Conservation (phyloP, 2,113 vertebrate species). For the Poeciliopsis prolifica region DNA sequence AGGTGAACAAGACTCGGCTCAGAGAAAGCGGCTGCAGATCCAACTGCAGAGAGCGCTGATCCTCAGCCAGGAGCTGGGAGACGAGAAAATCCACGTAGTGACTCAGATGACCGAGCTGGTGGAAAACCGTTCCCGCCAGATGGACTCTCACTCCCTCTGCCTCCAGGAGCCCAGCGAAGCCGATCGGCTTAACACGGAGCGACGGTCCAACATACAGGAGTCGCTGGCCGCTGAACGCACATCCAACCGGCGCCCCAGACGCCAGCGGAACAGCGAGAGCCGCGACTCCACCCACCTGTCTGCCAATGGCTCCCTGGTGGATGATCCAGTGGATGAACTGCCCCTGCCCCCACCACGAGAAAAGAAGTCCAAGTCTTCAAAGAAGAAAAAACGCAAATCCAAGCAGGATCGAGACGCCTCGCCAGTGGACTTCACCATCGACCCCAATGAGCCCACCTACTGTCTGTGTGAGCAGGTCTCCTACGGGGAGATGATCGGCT, state of each 20-base stretch:
- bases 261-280: conserved; percentile 94
- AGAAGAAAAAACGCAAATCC: conserved; percentile 94
- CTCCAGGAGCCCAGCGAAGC: conserved; percentile 87
- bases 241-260: conserved; percentile 88
- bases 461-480: conserved; percentile 96
- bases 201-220: conserved; percentile 69
- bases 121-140: conserved; percentile 94
- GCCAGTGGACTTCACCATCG: conserved; percentile 90
- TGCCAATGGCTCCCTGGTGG: conserved; percentile 87
- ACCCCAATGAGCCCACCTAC: conserved; percentile 96
- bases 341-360: conserved; percentile 88
- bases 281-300: conserved; percentile 89
- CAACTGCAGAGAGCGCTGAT: conserved; percentile 95
- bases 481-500: conserved; percentile 94
- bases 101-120: conserved; percentile 96
- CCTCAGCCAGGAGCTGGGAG: conserved; percentile 94
- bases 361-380: conserved; percentile 93
- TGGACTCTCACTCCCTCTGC: conserved; percentile 91
- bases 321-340: conserved; percentile 84
- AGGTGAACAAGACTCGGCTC: conserved; percentile 87
- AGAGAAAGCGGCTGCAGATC: conserved; percentile 92
- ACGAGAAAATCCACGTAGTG: conserved; percentile 97
- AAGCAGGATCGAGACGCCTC: conserved; percentile 93
- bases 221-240: conserved; percentile 77
- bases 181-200: conserved; percentile 78